Evolutionary conservation across 2,888 invertebrate genomes (phyloP), one percentile per base, ranked within the genome.

Genomic region (Boloria selene): DNA sequence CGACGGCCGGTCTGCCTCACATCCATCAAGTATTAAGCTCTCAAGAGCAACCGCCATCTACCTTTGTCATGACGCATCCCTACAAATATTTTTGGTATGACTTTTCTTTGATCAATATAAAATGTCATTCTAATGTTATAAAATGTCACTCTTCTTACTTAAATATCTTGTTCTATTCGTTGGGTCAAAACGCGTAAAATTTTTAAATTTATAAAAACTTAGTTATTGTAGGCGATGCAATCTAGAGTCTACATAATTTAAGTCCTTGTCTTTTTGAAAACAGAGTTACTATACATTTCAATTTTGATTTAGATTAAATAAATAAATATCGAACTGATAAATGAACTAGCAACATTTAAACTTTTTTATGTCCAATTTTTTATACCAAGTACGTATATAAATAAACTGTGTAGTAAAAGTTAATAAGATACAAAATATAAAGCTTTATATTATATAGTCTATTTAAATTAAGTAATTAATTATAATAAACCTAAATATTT

Each of bases 21-120:
- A 88, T 88, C 87, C 81, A 84, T 87, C 87, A 87, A 73, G 72
- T 73, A 74, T 83, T 38, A 88, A 90, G 82, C 82, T 85, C 85
- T 79, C 80, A 79, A 84, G 69, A 64, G 77, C 80, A 73, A 81
- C 77, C 73, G 80, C 87, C 87, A 85, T 81, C 74, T 61, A 64
- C 70, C 65, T 66, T 45, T 54, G 49, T 54, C 61, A 54, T 70
- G 71, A 74, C 73, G 72, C 67, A 66, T 71, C 64, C 67, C 17
- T 65, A 68, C 53, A 68, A 65, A 70, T 64, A 70, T 61, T 69
- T 69, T 64, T 55, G 64, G 60, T 64, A 42, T 51, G 42, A 50
- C 60, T 67, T 53, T 13, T 50, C 56, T 60, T 53, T 47, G 66
- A 69, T 51, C n/a, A 58, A 18, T 51, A 42, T 13, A 14, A 59